Percentiles rank a stretch among this genome's conserved stretches.
These are phyloP conservation scores for Bujurquina vittata DNA, from an alignment of 2,113 vertebrate species.

Conservation along the genomic window DNA sequence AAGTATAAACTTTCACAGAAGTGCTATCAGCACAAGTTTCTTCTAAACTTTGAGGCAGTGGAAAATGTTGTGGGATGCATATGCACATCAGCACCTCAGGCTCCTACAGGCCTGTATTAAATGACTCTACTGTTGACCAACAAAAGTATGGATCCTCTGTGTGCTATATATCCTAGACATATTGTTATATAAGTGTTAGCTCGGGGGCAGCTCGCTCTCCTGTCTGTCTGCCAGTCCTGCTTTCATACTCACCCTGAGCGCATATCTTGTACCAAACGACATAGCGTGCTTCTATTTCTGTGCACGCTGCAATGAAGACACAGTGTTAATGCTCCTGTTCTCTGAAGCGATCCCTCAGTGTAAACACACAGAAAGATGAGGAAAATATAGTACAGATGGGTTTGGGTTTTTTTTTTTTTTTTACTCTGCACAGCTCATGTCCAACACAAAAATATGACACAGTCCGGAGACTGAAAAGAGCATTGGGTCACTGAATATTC, in stretches of 20 bases:
- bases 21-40: conserved; percentile 73
- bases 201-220: conserved; percentile 64
- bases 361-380: conserved; percentile 58
- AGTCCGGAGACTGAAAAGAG: conserved; percentile 58
- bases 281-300: conserved; percentile 68
- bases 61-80: conserved; percentile 75
- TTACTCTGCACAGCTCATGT: conserved; percentile 7
- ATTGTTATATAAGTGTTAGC: conserved; percentile 74
- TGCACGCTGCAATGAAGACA: conserved; percentile 59
- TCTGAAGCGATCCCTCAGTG: conserved; percentile 54
- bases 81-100: conserved; percentile 75
- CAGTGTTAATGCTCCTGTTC: conserved; percentile 63
- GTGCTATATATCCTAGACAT: conserved; percentile 73
- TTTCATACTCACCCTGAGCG: conserved; percentile 57
- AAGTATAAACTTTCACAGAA: conserved; percentile 70
- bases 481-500: conserved; percentile 45
- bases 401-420: not conserved
- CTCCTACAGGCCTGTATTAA: conserved; percentile 72
- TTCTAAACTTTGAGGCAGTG: conserved; percentile 67
- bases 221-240: conserved; percentile 58
- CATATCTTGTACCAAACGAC: conserved; percentile 64
- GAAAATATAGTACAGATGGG: conserved; percentile 43
- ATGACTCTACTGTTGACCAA: conserved; percentile 75
- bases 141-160: conserved; percentile 74
- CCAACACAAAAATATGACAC: conserved; percentile 43